A percentile compares a stretch with the other conserved stretches of the same genome.
Evolutionary conservation across 1,140 invertebrate species (phyloP).

Genomic region (Drosophila insularis): DNA sequence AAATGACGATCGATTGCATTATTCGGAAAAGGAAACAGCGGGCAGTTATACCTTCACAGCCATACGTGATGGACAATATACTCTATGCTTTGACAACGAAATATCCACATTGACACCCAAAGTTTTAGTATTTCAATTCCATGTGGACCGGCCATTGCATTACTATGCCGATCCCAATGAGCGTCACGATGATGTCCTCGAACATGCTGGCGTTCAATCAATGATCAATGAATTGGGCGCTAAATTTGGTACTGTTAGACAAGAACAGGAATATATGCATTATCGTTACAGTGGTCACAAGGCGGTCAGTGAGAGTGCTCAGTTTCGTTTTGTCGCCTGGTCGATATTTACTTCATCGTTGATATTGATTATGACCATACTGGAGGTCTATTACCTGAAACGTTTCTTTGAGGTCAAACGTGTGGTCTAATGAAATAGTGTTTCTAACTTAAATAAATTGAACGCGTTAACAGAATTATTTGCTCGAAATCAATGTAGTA

Average conservation of each 20-base stretch:
- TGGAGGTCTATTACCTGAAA: constrained; percentile 63
- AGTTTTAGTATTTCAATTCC: constrained; percentile 65
- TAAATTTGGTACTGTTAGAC: constrained; percentile 30
- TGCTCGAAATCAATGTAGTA: no score
- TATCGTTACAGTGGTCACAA: constrained; percentile 49
- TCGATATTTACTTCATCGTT: constrained; percentile 48
- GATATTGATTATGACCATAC: constrained; percentile 39
- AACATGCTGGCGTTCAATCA: constrained; percentile 41
- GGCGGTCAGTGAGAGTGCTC: constrained; percentile 39
- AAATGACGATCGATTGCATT: constrained; percentile 9
- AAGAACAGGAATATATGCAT: constrained; percentile 70
- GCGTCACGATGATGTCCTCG: constrained; percentile 46
- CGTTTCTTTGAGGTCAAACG: constrained; percentile 63
- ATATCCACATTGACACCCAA: constrained; percentile 62
- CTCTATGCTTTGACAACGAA: constrained; percentile 60
- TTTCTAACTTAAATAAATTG: no score
- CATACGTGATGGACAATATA: constrained; percentile 27
- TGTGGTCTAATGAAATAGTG: constrained; percentile 41
- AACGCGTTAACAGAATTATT: no score
- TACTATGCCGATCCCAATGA: constrained; percentile 32
- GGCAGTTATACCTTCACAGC: constrained; percentile 59
- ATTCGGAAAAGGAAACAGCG: constrained; percentile 28
- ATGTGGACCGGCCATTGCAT: constrained; percentile 21
- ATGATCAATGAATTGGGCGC: constrained; percentile 43
- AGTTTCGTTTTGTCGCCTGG: constrained; percentile 56